These are phyloP conservation scores for Amitus sp. DNA, from an alignment of 2,888 invertebrate genomes.

Conservation along the genomic window DNA sequence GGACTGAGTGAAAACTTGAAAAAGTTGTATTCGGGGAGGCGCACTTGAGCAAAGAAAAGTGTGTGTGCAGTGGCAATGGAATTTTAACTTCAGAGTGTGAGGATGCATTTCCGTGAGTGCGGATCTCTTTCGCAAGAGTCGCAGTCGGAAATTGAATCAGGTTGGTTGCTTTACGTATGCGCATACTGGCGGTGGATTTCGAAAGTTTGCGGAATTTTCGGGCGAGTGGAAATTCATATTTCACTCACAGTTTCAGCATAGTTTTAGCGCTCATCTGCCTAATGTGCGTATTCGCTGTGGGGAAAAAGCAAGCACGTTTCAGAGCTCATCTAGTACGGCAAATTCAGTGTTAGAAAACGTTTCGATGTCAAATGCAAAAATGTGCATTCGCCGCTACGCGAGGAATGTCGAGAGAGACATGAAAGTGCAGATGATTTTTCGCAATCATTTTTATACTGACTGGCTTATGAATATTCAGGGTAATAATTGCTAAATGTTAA, in stretches of 20 bases:
- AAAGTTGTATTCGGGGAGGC: no score
- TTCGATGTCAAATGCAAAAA: no score
- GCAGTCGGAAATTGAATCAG: constrained; percentile 18
- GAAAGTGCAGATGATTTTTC: no score
- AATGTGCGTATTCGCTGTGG: background rate
- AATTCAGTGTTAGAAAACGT: no score
- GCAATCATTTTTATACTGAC: no score
- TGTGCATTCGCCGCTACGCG: no score
- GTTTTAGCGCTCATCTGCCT: constrained; percentile 3
- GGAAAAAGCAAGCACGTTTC: background rate
- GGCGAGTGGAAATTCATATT: constrained; percentile 20
- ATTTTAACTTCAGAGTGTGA: background rate
- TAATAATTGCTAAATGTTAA: background rate
- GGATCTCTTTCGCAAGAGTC: constrained; percentile 17
- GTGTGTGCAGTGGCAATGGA: no score
- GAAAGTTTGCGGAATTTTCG: constrained; percentile 21
- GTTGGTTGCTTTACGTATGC: constrained; percentile 21
- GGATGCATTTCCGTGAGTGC: background rate
- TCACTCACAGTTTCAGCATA: constrained; percentile 7
- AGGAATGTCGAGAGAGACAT: no score
- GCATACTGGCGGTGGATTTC: constrained; percentile 20
- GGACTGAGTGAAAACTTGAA: no score
- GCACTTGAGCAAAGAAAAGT: no score
- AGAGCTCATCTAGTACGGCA: background rate
- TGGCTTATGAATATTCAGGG: no score